phyloP scores from a whole-genome alignment of 2,888 invertebrate species.

The Stenodera caucasica region DNA sequence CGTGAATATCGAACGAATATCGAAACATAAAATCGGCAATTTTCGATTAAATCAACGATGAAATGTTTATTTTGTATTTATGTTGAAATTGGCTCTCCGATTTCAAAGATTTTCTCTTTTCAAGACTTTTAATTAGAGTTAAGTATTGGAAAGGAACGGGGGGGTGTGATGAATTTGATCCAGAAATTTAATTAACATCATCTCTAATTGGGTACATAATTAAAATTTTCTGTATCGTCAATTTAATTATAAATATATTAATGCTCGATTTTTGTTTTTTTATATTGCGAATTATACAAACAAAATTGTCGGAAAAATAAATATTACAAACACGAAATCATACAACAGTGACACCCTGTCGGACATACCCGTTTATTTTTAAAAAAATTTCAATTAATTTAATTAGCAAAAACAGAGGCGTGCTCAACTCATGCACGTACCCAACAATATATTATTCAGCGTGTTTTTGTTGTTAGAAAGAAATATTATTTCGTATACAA shows the following conservation, averaged over 20 bases:
- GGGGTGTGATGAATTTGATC: background rate
- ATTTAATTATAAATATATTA: background rate
- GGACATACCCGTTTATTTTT: background rate
- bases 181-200: conserved; percentile 2
- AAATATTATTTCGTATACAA: too few species aligned
- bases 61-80: background rate
- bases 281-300: background rate
- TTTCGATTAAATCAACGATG: background rate
- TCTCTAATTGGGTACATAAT: conserved; percentile 6
- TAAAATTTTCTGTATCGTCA: background rate
- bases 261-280: background rate
- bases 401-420: conserved; percentile 1
- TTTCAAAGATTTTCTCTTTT: background rate
- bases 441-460: background rate
- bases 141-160: background rate
- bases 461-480: background rate
- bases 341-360: background rate
- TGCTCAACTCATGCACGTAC: background rate
- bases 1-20: background rate
- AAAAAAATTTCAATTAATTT: conserved; percentile 9
- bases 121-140: conserved; percentile 1
- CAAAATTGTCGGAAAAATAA: background rate
- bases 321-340: background rate
- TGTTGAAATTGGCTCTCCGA: background rate
- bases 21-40: background rate